Conservation (phyloP, 2,113 vertebrate genomes). For the Otus sunia region DNA sequence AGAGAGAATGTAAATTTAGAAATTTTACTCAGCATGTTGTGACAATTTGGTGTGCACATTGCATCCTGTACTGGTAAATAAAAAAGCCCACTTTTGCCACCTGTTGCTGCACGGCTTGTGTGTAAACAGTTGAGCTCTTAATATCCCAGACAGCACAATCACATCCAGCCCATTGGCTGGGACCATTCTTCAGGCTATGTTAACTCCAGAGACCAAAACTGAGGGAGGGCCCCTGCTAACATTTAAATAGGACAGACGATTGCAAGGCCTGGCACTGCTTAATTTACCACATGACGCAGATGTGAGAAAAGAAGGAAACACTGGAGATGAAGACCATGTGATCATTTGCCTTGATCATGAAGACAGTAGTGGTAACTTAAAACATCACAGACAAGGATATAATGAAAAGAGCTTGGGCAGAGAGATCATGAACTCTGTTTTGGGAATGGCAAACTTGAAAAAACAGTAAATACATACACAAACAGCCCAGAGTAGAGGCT, state of each 20-base stretch:
- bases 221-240: neutral
- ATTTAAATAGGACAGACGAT: neutral
- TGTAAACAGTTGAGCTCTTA: neutral
- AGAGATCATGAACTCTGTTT: neutral
- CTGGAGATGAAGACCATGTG: neutral
- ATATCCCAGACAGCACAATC: neutral
- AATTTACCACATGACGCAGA: neutral
- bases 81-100: neutral
- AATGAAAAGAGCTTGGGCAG: neutral
- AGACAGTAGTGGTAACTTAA: neutral
- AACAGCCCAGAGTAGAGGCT: neutral
- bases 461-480: neutral
- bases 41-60: neutral
- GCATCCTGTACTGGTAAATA: neutral
- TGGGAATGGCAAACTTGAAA: neutral
- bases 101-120: neutral
- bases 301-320: neutral
- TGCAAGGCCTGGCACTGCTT: neutral
- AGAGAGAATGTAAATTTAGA: neutral
- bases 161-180: neutral
- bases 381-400: neutral
- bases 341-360: neutral
- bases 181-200: neutral
- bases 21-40: neutral
- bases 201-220: neutral